A percentile compares a stretch with the other conserved stretches of the same genome.
Conservation (phyloP, 2,888 invertebrate genomes). For the Plemyria rubiginata region DNA sequence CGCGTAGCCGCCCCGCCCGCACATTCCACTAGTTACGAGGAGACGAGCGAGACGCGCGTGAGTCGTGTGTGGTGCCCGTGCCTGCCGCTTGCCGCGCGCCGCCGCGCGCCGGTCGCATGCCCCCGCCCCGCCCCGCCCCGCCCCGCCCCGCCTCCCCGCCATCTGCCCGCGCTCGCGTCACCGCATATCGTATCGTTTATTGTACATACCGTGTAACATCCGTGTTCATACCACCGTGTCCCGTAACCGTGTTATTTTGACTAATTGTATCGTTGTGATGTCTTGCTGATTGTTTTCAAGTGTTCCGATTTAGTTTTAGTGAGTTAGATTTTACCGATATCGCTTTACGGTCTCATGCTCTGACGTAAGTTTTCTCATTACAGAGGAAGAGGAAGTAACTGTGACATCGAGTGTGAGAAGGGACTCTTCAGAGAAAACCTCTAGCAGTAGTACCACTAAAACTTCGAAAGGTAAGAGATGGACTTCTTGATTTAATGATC, state of each 20-base stretch:
- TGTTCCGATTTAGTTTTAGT: slow-evolving; percentile 60
- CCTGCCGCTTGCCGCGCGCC: slow-evolving; percentile 47
- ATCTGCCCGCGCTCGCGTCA: slow-evolving; percentile 41
- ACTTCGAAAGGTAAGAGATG: slow-evolving; percentile 84
- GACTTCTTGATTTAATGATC: background rate
- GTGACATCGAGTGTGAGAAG: slow-evolving; percentile 80
- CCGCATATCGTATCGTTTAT: slow-evolving; percentile 56
- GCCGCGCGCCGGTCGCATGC: slow-evolving; percentile 66
- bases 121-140: slow-evolving; percentile 44
- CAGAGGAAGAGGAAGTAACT: slow-evolving; percentile 79
- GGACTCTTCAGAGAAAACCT: slow-evolving; percentile 83
- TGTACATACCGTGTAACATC: slow-evolving; percentile 69
- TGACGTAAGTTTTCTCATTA: slow-evolving; percentile 43
- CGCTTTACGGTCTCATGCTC: background rate
- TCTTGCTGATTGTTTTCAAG: slow-evolving; percentile 75
- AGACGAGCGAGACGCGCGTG: slow-evolving; percentile 82
- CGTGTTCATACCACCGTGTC: slow-evolving; percentile 68
- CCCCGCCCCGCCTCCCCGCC: slow-evolving; percentile 44
- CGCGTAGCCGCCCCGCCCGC: slow-evolving; percentile 68
- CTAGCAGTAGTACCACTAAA: slow-evolving; percentile 85
- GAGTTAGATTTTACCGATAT: slow-evolving; percentile 4
- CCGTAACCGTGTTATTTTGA: slow-evolving; percentile 80
- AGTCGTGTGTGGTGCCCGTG: slow-evolving; percentile 76
- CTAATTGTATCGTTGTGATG: slow-evolving; percentile 75
- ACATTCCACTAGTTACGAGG: slow-evolving; percentile 81